Conservation (phyloP, 2,113 vertebrate species). For the Galemys pyrenaicus region DNA sequence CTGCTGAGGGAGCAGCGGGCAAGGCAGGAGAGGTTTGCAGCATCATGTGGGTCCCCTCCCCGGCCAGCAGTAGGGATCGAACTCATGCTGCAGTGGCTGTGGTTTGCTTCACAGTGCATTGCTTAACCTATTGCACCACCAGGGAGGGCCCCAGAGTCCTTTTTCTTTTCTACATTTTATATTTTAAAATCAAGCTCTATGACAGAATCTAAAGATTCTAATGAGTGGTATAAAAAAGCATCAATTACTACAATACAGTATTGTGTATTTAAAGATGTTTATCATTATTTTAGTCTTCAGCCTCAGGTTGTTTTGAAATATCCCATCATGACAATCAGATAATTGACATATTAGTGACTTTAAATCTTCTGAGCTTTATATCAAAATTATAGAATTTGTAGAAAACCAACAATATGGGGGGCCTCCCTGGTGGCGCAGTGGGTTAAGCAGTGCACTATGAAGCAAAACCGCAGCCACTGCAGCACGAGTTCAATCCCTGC, state of each 20-base stretch:
- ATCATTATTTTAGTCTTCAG: constrained; percentile 2
- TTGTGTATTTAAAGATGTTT: constrained; percentile 7
- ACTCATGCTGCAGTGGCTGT: too few species aligned
- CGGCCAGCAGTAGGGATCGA: too few species aligned
- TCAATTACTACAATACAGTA: neutral
- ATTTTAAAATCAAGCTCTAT: neutral
- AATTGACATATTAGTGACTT: constrained; percentile 7
- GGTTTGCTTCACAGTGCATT: too few species aligned
- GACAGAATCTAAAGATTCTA: constrained; percentile 12
- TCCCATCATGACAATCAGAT: neutral
- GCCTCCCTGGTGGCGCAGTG: too few species aligned
- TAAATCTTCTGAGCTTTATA: neutral
- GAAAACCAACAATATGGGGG: neutral
- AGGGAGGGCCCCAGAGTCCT: neutral
- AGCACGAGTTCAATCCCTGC: too few species aligned
- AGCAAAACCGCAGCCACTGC: too few species aligned
- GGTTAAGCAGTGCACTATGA: too few species aligned
- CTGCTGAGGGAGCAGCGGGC: too few species aligned
- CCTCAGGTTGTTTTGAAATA: constrained; percentile 40
- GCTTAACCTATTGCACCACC: too few species aligned
- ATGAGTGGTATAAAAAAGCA: neutral
- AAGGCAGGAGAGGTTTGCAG: too few species aligned
- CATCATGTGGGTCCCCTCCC: too few species aligned
- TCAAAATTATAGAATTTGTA: constrained; percentile 23
- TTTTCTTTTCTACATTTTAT: neutral